A percentile compares a stretch with the other conserved stretches of the same genome.
Conservation (phyloP, 2,113 vertebrate genomes). For the Athene cunicularia region DNA sequence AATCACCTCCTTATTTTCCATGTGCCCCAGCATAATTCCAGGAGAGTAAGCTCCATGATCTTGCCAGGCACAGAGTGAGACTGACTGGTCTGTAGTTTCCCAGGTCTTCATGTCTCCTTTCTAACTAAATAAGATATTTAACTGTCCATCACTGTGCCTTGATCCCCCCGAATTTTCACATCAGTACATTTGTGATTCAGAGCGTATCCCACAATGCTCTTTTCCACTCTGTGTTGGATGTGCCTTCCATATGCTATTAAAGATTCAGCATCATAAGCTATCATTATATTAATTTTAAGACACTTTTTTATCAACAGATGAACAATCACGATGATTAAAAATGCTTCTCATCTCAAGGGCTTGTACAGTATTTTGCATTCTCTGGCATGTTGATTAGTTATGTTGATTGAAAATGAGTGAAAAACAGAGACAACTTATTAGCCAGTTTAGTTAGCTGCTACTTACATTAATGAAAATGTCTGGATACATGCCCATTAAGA, state of each 20-base stretch:
- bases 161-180: not conserved
- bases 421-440: constrained; percentile 66
- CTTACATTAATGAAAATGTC: constrained; percentile 61
- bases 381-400: constrained; percentile 49
- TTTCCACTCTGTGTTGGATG: not conserved
- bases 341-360: constrained; percentile 39
- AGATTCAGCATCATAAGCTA: constrained; percentile 42
- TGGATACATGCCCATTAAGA: constrained; percentile 46
- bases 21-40: too few species aligned
- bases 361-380: constrained; percentile 48
- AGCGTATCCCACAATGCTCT: not conserved
- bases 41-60: too few species aligned
- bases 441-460: constrained; percentile 46
- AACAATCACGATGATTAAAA: constrained; percentile 63
- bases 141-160: not conserved
- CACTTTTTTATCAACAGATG: constrained; percentile 49
- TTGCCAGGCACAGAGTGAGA: too few species aligned
- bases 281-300: constrained; percentile 59
- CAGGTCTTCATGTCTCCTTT: not conserved
- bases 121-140: not conserved
- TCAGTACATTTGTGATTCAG: not conserved
- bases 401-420: constrained; percentile 60
- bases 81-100: too few species aligned
- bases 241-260: not conserved
- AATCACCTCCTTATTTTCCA: too few species aligned